Percentiles rank a stretch among this genome's conserved stretches.
Evolutionary conservation across 53 echinoderm and acorn worm species (phyloP).

Genomic region (Zoroaster sp.): DNA sequence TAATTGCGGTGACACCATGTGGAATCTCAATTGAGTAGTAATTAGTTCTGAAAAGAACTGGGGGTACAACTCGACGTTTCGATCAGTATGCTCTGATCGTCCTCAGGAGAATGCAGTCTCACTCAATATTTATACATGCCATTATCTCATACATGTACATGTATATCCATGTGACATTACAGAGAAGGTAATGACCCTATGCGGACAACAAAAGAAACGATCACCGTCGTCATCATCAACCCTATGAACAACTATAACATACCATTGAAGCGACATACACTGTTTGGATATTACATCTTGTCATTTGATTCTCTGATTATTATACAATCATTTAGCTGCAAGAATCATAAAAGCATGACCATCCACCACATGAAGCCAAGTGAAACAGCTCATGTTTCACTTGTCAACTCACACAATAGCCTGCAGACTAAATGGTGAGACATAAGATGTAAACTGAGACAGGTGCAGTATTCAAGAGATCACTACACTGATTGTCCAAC

Average conservation of each 20-base stretch:
- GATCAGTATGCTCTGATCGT: no score
- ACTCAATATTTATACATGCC: no score
- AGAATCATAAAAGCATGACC: conserved; percentile 44
- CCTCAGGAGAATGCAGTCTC: no score
- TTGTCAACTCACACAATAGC: conserved; percentile 44
- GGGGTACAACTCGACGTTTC: no score
- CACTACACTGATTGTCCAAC: conserved; percentile 19
- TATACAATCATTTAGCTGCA: conserved; percentile 45
- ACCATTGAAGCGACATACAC: background rate
- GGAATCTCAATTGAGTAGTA: no score
- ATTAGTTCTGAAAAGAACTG: no score
- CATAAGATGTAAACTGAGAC: conserved; percentile 52
- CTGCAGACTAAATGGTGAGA: conserved; percentile 34
- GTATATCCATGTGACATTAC: no score
- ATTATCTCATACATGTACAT: no score
- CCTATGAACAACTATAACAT: background rate
- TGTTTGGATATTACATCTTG: background rate
- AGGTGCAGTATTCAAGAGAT: conserved; percentile 29
- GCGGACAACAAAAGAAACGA: background rate
- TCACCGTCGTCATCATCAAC: background rate
- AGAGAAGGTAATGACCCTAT: background rate
- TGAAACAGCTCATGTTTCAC: conserved; percentile 13
- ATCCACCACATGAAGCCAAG: background rate
- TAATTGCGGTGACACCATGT: no score
- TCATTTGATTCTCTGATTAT: conserved; percentile 8